Percentiles rank a stretch among this genome's conserved stretches.
Conservation (phyloP, 2,797 vertebrate genomes). For the Sternotherus odoratus region DNA sequence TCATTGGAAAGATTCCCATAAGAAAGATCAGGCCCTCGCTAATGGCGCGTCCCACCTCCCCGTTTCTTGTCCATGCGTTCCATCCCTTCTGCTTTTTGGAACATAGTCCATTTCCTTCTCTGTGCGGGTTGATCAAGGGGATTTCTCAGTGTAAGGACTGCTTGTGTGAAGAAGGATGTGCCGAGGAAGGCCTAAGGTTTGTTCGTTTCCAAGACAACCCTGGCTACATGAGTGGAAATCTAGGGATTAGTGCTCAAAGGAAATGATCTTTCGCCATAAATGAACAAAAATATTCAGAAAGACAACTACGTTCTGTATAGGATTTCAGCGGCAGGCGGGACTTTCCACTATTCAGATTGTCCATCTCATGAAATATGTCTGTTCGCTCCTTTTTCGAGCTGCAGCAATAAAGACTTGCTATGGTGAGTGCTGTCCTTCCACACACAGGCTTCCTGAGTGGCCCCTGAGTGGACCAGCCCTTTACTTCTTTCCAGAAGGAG, state of each 20-base stretch:
- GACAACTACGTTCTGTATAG: slow-evolving; percentile 4
- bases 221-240: slow-evolving; percentile 37
- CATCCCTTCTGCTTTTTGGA: slow-evolving; percentile 41
- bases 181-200: slow-evolving; percentile 41
- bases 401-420: background rate
- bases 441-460: slow-evolving; percentile 12
- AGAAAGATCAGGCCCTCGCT: slow-evolving; percentile 52
- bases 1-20: background rate
- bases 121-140: slow-evolving; percentile 26
- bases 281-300: slow-evolving; percentile 34
- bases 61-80: background rate
- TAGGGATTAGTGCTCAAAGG: slow-evolving; percentile 57
- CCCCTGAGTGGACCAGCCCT: background rate
- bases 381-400: slow-evolving; percentile 8
- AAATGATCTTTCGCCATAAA: slow-evolving; percentile 54
- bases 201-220: slow-evolving; percentile 12
- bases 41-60: slow-evolving; percentile 37
- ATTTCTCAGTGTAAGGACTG: slow-evolving; percentile 27
- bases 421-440: background rate
- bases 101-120: slow-evolving; percentile 39
- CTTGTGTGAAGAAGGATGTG: slow-evolving; percentile 52
- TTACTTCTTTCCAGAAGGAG: background rate
- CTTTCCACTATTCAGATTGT: background rate
- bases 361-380: background rate
- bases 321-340: slow-evolving; percentile 29